A percentile compares a stretch with the other conserved stretches of the same genome.
These are phyloP conservation scores for Motacilla tschutschensis DNA, from an alignment of 2,113 vertebrate species.

Conservation along the genomic window DNA sequence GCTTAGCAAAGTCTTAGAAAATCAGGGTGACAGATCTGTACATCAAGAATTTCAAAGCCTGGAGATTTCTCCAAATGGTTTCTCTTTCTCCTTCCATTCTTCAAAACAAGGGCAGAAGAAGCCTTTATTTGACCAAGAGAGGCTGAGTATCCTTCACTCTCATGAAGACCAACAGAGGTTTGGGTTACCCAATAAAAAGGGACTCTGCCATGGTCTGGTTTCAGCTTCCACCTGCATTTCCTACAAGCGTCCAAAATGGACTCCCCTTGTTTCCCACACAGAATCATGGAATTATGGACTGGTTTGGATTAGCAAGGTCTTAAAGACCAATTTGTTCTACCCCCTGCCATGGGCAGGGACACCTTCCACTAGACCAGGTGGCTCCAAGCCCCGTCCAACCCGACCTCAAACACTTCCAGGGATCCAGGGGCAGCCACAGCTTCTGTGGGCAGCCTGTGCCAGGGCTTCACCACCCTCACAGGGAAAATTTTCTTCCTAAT, in stretches of 20 bases:
- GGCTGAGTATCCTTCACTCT: accelerated
- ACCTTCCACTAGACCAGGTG: neutral
- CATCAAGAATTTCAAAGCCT: neutral
- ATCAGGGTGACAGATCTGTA: no score
- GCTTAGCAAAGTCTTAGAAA: no score
- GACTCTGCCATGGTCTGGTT: neutral
- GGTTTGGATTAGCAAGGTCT: neutral
- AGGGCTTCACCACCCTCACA: neutral
- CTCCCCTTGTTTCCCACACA: neutral
- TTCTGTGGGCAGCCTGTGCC: neutral
- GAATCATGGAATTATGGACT: neutral
- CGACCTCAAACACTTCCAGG: neutral
- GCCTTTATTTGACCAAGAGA: neutral
- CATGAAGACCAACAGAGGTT: neutral
- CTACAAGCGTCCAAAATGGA: neutral
- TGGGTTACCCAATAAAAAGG: neutral
- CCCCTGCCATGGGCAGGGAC: neutral
- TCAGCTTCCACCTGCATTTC: neutral
- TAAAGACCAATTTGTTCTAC: neutral
- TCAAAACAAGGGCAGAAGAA: neutral
- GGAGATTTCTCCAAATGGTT: neutral
- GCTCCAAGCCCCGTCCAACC: neutral
- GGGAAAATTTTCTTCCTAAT: neutral
- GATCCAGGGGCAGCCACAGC: neutral
- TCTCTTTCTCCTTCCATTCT: neutral